Conservation (phyloP, 1,140 invertebrate genomes). For the Heliconius himera region DNA sequence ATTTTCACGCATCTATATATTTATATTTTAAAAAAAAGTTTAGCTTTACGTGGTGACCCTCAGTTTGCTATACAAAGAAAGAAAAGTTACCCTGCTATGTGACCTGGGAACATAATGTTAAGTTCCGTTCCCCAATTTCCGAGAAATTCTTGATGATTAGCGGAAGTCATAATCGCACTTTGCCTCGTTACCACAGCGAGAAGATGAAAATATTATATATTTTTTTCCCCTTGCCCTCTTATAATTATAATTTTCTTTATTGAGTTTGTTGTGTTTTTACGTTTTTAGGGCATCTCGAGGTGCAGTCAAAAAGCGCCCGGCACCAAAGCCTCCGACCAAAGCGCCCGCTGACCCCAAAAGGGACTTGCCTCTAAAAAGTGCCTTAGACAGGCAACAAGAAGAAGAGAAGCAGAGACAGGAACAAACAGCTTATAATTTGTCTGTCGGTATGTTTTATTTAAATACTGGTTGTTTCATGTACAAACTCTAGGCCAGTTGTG, state of each 20-base stretch:
- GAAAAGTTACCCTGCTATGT: too few species aligned
- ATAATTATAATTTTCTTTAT: too few species aligned
- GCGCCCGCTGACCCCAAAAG: slow-evolving; percentile 36
- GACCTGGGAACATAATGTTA: too few species aligned
- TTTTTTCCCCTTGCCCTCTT: background rate
- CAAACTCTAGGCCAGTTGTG: too few species aligned
- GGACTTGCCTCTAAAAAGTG: slow-evolving; percentile 47
- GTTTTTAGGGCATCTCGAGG: slow-evolving; percentile 49
- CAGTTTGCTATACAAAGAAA: too few species aligned
- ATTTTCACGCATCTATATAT: too few species aligned
- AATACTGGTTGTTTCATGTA: too few species aligned
- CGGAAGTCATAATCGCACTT: background rate
- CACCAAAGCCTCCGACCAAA: slow-evolving; percentile 49
- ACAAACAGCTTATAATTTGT: slow-evolving; percentile 51
- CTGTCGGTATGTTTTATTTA: slow-evolving; percentile 33
- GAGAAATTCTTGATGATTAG: background rate
- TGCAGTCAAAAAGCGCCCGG: slow-evolving; percentile 61
- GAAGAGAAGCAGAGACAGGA: slow-evolving; percentile 48
- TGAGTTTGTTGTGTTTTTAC: background rate
- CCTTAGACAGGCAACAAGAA: slow-evolving; percentile 48
- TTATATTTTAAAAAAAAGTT: background rate
- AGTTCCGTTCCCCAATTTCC: too few species aligned
- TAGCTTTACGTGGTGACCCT: too few species aligned
- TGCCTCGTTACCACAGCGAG: background rate
- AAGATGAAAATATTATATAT: background rate